These are phyloP conservation scores for Trichomycterus rosablanca DNA, from an alignment of 2,113 vertebrate species.

Conservation along the genomic window DNA sequence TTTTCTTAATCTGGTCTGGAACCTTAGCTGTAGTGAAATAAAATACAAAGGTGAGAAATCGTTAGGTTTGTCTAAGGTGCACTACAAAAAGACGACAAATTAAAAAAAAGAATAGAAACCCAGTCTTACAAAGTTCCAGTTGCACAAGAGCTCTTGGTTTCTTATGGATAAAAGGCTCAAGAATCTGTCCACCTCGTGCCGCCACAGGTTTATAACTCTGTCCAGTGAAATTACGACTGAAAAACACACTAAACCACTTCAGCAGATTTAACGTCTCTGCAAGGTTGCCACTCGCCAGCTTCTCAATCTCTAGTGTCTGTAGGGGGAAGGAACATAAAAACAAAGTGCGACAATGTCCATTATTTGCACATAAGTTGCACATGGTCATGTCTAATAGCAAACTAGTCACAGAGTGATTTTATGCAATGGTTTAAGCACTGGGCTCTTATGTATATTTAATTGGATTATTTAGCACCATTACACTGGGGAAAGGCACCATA, in stretches of 20 bases:
- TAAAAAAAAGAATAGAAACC: not conserved
- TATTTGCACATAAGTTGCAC: not conserved
- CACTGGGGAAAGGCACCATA: too few relatives aligned
- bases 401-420: too few relatives aligned
- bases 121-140: slow-evolving; percentile 16
- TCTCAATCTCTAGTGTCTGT: slow-evolving; percentile 65
- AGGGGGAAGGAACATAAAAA: not conserved
- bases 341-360: not conserved
- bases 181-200: slow-evolving; percentile 75
- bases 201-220: slow-evolving; percentile 72
- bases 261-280: slow-evolving; percentile 77
- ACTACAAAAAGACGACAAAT: not conserved
- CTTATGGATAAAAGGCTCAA: slow-evolving; percentile 20
- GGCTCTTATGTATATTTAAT: too few relatives aligned
- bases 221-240: slow-evolving; percentile 71
- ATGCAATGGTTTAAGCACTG: too few relatives aligned
- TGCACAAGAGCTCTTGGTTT: not conserved
- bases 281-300: slow-evolving; percentile 74
- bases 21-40: slow-evolving; percentile 6
- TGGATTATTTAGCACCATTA: too few relatives aligned
- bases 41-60: not conserved
- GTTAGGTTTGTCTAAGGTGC: not conserved
- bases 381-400: too few relatives aligned
- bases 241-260: slow-evolving; percentile 84
- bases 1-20: slow-evolving; percentile 1